These are phyloP conservation scores for Myotis findleyi DNA, from an alignment of 2,797 vertebrate species.

Conservation along the genomic window DNA sequence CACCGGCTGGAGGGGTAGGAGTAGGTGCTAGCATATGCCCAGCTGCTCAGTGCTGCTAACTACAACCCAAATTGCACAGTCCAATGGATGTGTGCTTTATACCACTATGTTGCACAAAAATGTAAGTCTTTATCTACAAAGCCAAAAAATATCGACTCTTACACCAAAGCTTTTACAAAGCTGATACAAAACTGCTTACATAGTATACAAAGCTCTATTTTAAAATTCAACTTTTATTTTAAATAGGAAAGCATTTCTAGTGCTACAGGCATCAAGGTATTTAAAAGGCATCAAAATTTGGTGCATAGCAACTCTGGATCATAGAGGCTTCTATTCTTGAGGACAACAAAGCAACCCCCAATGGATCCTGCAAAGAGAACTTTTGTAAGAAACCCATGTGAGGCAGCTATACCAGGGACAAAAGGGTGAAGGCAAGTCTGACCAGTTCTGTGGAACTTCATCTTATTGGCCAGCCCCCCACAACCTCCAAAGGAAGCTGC, in stretches of 20 bases:
- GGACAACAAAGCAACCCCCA: conserved; percentile 64
- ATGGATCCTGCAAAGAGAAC: conserved; percentile 52
- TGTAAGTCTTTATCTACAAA: conserved; percentile 87
- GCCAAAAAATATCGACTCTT: conserved; percentile 90
- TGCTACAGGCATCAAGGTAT: conserved; percentile 96
- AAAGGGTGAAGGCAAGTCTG: conserved; percentile 48
- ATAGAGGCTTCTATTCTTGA: conserved; percentile 87
- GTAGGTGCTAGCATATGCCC: conserved; percentile 79
- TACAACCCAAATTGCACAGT: conserved; percentile 93
- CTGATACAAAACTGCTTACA: conserved; percentile 89
- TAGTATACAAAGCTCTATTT: conserved; percentile 88
- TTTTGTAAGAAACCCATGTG: conserved; percentile 60
- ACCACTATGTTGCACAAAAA: conserved; percentile 87
- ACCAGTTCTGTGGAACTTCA: conserved; percentile 54
- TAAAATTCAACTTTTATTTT: conserved; percentile 86
- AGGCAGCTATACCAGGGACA: conserved; percentile 60
- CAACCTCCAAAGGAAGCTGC: conserved; percentile 56
- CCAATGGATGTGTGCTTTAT: conserved; percentile 91
- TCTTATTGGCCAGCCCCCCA: background rate
- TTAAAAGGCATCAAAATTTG: conserved; percentile 96
- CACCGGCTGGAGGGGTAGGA: conserved; percentile 66
- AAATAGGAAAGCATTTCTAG: conserved; percentile 92
- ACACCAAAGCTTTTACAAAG: conserved; percentile 91
- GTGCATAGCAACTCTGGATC: conserved; percentile 95
- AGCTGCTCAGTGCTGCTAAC: conserved; percentile 75